phyloP scores from a whole-genome alignment of 2,797 vertebrate genomes.

The Coracias cyanogaster region DNA sequence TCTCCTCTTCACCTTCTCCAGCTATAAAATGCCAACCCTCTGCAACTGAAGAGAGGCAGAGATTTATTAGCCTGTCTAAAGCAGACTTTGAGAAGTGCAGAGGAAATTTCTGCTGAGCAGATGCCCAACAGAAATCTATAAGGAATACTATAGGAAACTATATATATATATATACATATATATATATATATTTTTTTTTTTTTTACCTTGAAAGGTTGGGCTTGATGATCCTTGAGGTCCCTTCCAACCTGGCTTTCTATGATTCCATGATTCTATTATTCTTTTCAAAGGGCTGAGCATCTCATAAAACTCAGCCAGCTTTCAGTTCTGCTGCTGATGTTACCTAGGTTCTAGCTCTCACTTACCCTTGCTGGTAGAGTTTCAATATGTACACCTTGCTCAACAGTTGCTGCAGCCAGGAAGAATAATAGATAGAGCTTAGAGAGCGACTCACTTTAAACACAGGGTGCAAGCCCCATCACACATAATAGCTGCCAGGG shows the following conservation, averaged over 20 bases:
- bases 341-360: not conserved
- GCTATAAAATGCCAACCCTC: conserved; percentile 6
- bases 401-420: not conserved
- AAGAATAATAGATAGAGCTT: not conserved
- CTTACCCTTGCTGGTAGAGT: not conserved
- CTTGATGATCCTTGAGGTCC: too few relatives aligned
- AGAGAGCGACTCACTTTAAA: not conserved
- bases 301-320: not conserved
- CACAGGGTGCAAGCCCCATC: not conserved
- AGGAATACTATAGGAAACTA: too few relatives aligned
- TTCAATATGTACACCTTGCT: not conserved
- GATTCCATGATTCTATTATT: too few relatives aligned
- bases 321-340: not conserved
- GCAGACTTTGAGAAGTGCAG: conserved; percentile 12
- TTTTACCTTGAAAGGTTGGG: too few relatives aligned
- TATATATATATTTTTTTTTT: too few relatives aligned
- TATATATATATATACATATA: too few relatives aligned
- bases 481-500: accelerated
- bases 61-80: conserved; percentile 59
- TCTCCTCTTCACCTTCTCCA: conserved; percentile 11
- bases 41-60: not conserved
- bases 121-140: not conserved
- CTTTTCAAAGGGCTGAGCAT: not conserved
- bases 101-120: conserved; percentile 53
- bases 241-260: too few relatives aligned